Evolutionary conservation across 2,797 vertebrate species (phyloP), one percentile per base, ranked within the genome.

Genomic region (Cirrhinus molitorella): DNA sequence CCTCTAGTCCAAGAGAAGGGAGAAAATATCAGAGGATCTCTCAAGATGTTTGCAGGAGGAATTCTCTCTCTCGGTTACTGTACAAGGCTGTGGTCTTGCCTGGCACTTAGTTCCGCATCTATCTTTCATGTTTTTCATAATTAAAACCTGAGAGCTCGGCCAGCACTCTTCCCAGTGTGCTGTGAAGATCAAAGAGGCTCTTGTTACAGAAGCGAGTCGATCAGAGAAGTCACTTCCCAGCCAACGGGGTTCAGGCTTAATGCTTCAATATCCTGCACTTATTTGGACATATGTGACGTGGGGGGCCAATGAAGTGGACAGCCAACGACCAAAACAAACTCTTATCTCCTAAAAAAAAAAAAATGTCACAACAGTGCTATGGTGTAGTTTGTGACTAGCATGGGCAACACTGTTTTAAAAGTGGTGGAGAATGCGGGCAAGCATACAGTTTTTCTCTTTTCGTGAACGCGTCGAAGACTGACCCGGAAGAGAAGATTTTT

Each of bases 81-180:
- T 57, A 76, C 87, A 90, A n/a, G n/a, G n/a, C n/a, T n/a, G n/a
- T 90, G 91, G 90, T 91, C 87, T 86, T 87, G 91, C 90, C 90
- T 92, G 87, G 91, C 93, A 94, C 91, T 94, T 93, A 93, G 89
- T 71, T 80, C 85, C 63, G 80, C 92, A 94, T 95, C 90, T 91
- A 94, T 95, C 93, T 95, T 95, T 95, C 89, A 95, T 94, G 92
- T 91, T 91, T 92, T 95, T 91, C 93, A 94, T 94, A 94, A 95
- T 95, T 94, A 95, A 95, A 94, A 94, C 89, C 89, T 91, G 91
- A 81, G 80, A 92, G 89, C 91, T 91, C 88, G 90, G 91, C 86
- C 91, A 93, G 92, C 90, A 88, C 88, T 90, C 88, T 82, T 65
- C 76, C 49, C 72, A 86, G 85, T 91, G 91, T 91, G 87, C 91